phyloP scores from a whole-genome alignment of 2,797 vertebrate genomes.

The Pangasius sanitwongsei region DNA sequence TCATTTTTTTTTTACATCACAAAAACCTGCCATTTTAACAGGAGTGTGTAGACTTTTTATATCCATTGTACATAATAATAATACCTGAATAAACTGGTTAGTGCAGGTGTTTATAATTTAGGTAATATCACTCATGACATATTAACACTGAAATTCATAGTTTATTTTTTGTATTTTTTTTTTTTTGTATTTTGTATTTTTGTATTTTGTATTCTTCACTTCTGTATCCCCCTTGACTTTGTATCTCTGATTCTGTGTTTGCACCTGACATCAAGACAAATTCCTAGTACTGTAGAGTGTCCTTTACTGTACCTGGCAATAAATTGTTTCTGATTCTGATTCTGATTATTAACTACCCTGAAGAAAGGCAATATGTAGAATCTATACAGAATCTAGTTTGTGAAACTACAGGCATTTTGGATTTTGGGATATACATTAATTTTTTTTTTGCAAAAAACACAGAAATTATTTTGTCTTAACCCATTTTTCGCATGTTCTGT shows the following conservation, averaged over 20 bases:
- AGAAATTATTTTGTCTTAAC: neutral
- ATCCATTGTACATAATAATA: neutral
- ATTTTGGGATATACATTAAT: neutral
- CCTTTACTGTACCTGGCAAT: too few species aligned
- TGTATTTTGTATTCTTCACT: too few species aligned
- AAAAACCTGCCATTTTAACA: too few species aligned
- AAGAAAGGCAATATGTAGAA: neutral
- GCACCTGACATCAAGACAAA: too few species aligned
- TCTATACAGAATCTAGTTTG: neutral
- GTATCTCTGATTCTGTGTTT: too few species aligned
- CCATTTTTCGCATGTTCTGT: neutral
- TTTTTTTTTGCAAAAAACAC: neutral
- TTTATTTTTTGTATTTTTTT: too few species aligned
- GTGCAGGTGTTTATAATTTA: neutral
- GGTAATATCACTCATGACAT: neutral
- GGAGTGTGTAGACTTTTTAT: too few species aligned
- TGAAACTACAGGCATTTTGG: neutral
- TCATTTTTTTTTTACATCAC: too few species aligned
- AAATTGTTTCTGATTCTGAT: too few species aligned
- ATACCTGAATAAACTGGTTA: neutral
- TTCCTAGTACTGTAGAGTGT: too few species aligned
- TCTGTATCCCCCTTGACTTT: too few species aligned
- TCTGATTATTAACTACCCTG: neutral
- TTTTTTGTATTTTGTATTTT: too few species aligned
- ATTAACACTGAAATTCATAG: neutral